These are phyloP conservation scores for Chaetophractus vellerosus DNA, from an alignment of 2,797 vertebrate genomes.

Conservation along the genomic window DNA sequence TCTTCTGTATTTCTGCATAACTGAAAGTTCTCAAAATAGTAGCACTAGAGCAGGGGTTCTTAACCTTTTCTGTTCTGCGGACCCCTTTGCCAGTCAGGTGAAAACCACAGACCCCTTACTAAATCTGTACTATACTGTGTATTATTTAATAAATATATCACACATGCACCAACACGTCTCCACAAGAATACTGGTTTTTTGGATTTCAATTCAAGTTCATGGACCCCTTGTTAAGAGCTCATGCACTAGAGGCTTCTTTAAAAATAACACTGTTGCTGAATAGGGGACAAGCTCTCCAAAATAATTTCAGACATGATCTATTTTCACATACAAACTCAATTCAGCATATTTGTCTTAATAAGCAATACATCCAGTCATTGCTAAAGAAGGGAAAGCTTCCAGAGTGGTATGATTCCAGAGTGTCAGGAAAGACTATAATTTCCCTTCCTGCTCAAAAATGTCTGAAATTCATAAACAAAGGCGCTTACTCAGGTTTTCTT, in stretches of 20 bases:
- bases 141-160: too few relatives aligned
- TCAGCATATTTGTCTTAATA: neutral
- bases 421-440: neutral
- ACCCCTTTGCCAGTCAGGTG: too few relatives aligned
- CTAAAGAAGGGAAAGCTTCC: neutral
- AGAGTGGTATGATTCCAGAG: neutral
- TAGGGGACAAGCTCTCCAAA: neutral
- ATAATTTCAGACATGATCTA: neutral
- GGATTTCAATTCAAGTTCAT: neutral
- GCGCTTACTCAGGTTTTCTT: neutral
- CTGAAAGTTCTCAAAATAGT: conserved; percentile 30
- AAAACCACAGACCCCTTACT: too few relatives aligned
- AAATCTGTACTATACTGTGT: too few relatives aligned
- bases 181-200: too few relatives aligned
- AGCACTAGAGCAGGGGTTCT: neutral
- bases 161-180: too few relatives aligned
- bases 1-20: conserved; percentile 9
- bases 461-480: neutral
- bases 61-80: too few relatives aligned
- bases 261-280: neutral
- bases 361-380: neutral
- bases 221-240: too few relatives aligned
- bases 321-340: neutral
- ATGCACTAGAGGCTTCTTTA: neutral
- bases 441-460: neutral